A percentile compares a stretch with the other conserved stretches of the same genome.
Evolutionary conservation across 2,888 invertebrate species (phyloP).

Genomic region (Cataglyphis altisquamis): DNA sequence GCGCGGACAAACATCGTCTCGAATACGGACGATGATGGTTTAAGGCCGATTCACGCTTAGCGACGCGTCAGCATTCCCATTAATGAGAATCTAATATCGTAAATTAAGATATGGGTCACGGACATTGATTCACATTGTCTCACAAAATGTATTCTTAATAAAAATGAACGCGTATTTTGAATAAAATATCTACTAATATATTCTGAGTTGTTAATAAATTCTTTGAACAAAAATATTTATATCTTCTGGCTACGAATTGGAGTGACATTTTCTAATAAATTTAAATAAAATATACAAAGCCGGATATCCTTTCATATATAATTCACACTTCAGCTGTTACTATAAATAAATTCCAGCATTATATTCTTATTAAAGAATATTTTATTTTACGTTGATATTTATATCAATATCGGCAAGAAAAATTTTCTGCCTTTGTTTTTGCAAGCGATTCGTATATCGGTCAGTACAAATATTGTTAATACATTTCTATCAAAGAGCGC

Average conservation of each 20-base stretch:
- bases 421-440: neutral
- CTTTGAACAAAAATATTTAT: neutral
- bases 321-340: neutral
- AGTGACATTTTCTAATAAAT: neutral
- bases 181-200: neutral
- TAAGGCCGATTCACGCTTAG: slow-evolving; percentile 54
- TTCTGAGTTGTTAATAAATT: neutral
- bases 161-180: neutral
- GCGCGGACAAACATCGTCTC: slow-evolving; percentile 72
- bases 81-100: slow-evolving; percentile 23
- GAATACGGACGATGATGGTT: slow-evolving; percentile 68
- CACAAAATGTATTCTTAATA: neutral
- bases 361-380: neutral
- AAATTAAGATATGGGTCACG: neutral
- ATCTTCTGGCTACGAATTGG: neutral
- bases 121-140: neutral
- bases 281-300: neutral
- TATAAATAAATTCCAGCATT: neutral
- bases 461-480: neutral
- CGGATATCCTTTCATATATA: neutral
- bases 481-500: slow-evolving; percentile 5
- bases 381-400: neutral
- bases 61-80: neutral
- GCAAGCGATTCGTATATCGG: neutral
- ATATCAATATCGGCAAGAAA: neutral